A percentile compares a stretch with the other conserved stretches of the same genome.
Evolutionary conservation across 35 echinoderm and acorn worm species (phyloP).

Genomic region (Acanthaster planci): DNA sequence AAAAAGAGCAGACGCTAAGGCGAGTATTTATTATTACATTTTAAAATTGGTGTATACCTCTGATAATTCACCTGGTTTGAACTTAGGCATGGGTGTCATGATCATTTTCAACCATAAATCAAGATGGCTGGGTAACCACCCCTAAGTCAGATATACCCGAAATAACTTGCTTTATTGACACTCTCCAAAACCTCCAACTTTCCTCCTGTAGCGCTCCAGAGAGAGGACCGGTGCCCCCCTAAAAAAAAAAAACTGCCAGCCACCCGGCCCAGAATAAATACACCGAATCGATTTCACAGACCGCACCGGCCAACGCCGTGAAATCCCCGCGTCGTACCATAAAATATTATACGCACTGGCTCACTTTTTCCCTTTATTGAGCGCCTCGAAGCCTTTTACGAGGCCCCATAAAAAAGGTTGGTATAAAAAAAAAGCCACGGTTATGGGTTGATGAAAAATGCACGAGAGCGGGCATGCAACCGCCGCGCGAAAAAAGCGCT

Average conservation of each 20-base stretch:
- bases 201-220: too few species aligned
- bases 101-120: too few species aligned
- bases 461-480: conserved; percentile 8
- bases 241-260: background rate
- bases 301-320: background rate
- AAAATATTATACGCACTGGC: background rate
- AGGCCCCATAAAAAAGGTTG: background rate
- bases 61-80: too few species aligned
- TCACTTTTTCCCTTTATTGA: background rate
- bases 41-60: too few species aligned
- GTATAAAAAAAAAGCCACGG: background rate
- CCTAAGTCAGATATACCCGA: too few species aligned
- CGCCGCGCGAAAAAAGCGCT: background rate
- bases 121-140: too few species aligned
- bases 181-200: too few species aligned
- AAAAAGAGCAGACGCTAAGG: too few species aligned
- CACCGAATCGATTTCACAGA: background rate
- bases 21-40: too few species aligned
- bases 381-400: background rate
- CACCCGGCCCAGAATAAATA: conserved; percentile 17
- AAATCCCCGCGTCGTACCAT: background rate
- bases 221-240: too few species aligned
- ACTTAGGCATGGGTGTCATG: too few species aligned
- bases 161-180: too few species aligned
- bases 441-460: conserved; percentile 26